phyloP scores from a whole-genome alignment of 2,797 vertebrate genomes.

The Labeo calbasu region DNA sequence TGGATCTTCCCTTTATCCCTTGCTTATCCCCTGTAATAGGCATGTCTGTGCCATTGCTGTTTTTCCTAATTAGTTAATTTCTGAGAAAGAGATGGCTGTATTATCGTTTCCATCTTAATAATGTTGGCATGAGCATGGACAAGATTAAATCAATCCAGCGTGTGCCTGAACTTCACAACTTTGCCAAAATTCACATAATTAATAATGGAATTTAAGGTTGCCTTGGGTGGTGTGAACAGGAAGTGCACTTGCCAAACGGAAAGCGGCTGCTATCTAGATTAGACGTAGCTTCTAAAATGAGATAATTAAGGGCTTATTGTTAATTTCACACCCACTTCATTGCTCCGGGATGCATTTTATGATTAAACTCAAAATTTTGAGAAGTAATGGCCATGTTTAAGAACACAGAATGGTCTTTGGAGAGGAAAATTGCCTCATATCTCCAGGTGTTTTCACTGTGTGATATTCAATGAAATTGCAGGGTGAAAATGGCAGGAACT shows the following conservation, averaged over 20 bases:
- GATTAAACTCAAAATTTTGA: conserved; percentile 33
- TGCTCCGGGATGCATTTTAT: conserved; percentile 40
- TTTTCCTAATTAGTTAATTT: conserved; percentile 48
- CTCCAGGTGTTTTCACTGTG: conserved; percentile 49
- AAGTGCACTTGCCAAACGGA: conserved; percentile 45
- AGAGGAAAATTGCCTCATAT: conserved; percentile 46
- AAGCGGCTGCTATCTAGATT: conserved; percentile 49
- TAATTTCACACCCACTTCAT: conserved; percentile 40
- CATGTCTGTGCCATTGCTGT: conserved; percentile 44
- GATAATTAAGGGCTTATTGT: conserved; percentile 55
- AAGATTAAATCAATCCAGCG: conserved; percentile 60
- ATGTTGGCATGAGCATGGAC: conserved; percentile 50
- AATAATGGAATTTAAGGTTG: conserved; percentile 59
- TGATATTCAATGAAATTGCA: conserved; percentile 47
- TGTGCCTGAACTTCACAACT: conserved; percentile 56
- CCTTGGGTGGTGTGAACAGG: conserved; percentile 46
- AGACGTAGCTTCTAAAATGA: conserved; percentile 36
- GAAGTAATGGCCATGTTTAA: conserved; percentile 30
- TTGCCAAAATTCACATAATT: conserved; percentile 59
- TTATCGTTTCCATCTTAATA: conserved; percentile 53
- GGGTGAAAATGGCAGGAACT: conserved; percentile 47
- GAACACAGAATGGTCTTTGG: conserved; percentile 40
- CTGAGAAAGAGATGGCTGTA: conserved; percentile 13
- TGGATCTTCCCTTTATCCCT: conserved; percentile 3
- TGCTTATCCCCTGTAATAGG: conserved; percentile 17